Evolutionary conservation across 1,140 invertebrate species (phyloP).

Genomic region (Pissodes strobi): DNA sequence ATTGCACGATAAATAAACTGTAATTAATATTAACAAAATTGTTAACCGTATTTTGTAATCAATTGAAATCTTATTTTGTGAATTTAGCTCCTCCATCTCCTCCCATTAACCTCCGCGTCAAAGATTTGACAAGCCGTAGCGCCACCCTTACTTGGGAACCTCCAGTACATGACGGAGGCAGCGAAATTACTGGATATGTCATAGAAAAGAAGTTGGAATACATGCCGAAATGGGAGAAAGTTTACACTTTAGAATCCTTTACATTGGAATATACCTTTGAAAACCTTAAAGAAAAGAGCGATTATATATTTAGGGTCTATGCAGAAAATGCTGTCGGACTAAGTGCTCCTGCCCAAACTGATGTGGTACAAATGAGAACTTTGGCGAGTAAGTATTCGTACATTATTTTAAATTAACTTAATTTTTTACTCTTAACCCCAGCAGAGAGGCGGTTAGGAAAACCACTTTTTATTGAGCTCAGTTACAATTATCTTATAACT

Average conservation of each 20-base stretch:
- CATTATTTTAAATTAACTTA: neutral
- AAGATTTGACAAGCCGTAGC: conserved; percentile 81
- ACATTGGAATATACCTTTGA: conserved; percentile 78
- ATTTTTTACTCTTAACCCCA: too few species aligned
- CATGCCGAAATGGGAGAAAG: conserved; percentile 85
- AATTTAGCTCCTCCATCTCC: conserved; percentile 78
- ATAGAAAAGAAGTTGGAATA: conserved; percentile 84
- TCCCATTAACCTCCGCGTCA: conserved; percentile 75
- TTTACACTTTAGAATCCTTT: conserved; percentile 80
- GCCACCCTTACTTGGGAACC: conserved; percentile 86
- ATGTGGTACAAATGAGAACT: conserved; percentile 83
- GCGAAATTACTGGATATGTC: conserved; percentile 87
- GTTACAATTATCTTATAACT: too few species aligned
- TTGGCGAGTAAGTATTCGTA: conserved; percentile 88
- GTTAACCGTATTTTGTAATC: conserved; percentile 8
- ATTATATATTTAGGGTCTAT: conserved; percentile 88
- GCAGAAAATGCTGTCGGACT: conserved; percentile 90
- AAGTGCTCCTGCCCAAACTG: conserved; percentile 77
- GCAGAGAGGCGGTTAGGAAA: too few species aligned
- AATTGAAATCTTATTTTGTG: conserved; percentile 1
- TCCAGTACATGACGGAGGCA: conserved; percentile 82
- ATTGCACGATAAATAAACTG: too few species aligned
- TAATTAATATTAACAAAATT: too few species aligned
- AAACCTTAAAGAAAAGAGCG: conserved; percentile 86
- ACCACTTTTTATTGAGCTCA: too few species aligned